Evolutionary conservation across 2,888 invertebrate genomes (phyloP).

Genomic region (Dorcus hopei): DNA sequence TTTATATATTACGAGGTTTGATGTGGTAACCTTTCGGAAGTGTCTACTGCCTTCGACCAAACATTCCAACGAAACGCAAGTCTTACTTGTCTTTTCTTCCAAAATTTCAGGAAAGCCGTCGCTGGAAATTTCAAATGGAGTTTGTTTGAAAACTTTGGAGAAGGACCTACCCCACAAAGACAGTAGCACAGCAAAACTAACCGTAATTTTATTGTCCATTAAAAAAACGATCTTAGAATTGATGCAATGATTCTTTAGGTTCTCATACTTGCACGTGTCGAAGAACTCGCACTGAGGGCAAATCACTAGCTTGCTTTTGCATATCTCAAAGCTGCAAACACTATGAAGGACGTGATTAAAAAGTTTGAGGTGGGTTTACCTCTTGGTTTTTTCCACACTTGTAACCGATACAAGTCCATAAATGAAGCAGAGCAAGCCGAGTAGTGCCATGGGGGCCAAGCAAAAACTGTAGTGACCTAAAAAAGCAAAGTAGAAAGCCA

Average conservation of each 20-base stretch:
- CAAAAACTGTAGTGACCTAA: constrained; percentile 54
- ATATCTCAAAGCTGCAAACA: constrained; percentile 53
- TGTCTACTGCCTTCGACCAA: neutral
- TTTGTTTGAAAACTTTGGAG: neutral
- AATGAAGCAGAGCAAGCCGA: constrained; percentile 49
- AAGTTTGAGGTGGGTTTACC: neutral
- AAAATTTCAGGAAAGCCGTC: constrained; percentile 32
- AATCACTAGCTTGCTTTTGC: constrained; percentile 63
- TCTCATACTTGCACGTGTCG: constrained; percentile 66
- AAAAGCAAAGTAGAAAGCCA: constrained; percentile 58
- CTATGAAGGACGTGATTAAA: neutral
- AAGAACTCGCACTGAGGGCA: constrained; percentile 76
- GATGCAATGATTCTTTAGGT: constrained; percentile 65
- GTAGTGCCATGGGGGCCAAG: constrained; percentile 49
- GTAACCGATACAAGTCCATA: constrained; percentile 41
- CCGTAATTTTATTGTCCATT: constrained; percentile 77
- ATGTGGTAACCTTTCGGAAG: neutral
- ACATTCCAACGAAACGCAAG: neutral
- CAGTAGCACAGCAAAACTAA: constrained; percentile 77
- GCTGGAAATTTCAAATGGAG: constrained; percentile 23
- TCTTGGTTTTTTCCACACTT: no score
- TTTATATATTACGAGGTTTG: no score
- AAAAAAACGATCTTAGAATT: constrained; percentile 71
- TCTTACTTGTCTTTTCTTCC: constrained; percentile 24
- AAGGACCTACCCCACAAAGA: constrained; percentile 64